Base-by-base conservation (phyloP, 35 echinoderm and acorn worm species). In the Eucidaris tribuloides region DNA sequence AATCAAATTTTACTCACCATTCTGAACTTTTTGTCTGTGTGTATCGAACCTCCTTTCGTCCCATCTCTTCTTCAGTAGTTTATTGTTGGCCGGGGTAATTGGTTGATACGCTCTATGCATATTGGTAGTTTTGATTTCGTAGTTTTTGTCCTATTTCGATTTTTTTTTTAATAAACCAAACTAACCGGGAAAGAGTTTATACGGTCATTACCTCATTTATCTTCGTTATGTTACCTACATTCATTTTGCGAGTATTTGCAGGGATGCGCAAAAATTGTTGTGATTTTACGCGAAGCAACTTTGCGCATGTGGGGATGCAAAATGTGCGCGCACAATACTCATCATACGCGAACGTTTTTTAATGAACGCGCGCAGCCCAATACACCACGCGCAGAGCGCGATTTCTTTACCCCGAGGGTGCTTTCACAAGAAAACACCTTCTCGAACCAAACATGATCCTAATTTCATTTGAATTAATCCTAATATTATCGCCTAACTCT, bases 31-130 rank as follows among this genome's bases (percentile, higher is more conserved):
- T 65, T 84, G 82, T 55, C 91, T 31, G 58, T 99, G 96, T 3
- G 33, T 83, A 49, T 99, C 96, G 44, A 99, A 99, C 35, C 91
- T 46, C 31, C 87, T 86, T 41, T 99, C 86, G 42, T 99, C 96
- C 96, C 96, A 99, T 90, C 87, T 42, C 76, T 93, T 86, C 80
- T 87, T 93, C 79, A 99, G 62, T 20, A 99, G 45, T 84, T 99
- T 99, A 66, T 99, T 99, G 54, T 99, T 99, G 2, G 96, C 96
- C 3, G 96, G 96, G 13, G 96, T 99, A 2, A 99, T 99, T 5
- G 96, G 96, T 62, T 99, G 96, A 78, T 99, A 99, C n/a, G 96
- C 90, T 7, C 96, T 78, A 81, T 99, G 96, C 89, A 88, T 94
- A n/a, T n/a, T n/a, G n/a, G n/a, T n/a, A 15, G 38, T 50, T 2